phyloP scores from a whole-genome alignment of 2,888 invertebrate genomes.

The Drosophila ustulata region DNA sequence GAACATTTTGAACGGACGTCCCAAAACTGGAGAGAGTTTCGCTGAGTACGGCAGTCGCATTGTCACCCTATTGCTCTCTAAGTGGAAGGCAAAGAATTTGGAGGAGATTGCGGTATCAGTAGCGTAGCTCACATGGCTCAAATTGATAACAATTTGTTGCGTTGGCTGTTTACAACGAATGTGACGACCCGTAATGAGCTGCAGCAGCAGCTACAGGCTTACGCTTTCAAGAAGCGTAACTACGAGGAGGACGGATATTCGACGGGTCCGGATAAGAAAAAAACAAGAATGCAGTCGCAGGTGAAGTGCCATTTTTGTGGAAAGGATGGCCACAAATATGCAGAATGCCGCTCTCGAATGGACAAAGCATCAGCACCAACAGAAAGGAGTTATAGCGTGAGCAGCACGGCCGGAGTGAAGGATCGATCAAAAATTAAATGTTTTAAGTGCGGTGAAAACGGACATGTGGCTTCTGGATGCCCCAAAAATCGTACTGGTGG shows the following conservation, averaged over 20 bases:
- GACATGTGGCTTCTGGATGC: not conserved
- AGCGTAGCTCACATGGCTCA: too few relatives aligned
- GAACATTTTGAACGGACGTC: slow-evolving; percentile 14
- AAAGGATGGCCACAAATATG: slow-evolving; percentile 19
- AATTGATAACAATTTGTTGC: slow-evolving; percentile 14
- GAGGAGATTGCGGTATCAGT: too few relatives aligned
- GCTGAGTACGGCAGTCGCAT: slow-evolving; percentile 8
- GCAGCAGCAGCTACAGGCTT: slow-evolving; percentile 17
- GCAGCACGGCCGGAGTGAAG: slow-evolving; percentile 1
- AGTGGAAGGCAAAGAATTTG: too few relatives aligned
- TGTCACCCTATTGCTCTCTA: too few relatives aligned
- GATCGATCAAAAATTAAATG: slow-evolving; percentile 4
- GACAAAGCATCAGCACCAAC: slow-evolving; percentile 7
- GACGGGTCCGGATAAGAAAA: slow-evolving; percentile 16
- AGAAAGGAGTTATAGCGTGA: slow-evolving; percentile 11
- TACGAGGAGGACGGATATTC: slow-evolving; percentile 14
- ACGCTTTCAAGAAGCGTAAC: slow-evolving; percentile 19
- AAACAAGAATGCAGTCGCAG: slow-evolving; percentile 13
- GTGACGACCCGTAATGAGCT: slow-evolving; percentile 13
- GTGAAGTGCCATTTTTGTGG: slow-evolving; percentile 19
- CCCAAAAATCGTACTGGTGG: not conserved
- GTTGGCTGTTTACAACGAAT: slow-evolving; percentile 13
- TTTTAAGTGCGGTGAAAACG: not conserved
- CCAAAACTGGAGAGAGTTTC: slow-evolving; percentile 4
- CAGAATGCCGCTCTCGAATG: slow-evolving; percentile 25